Base-by-base conservation (phyloP, 2,113 vertebrate species). In the Lepisosteus oculatus region DNA sequence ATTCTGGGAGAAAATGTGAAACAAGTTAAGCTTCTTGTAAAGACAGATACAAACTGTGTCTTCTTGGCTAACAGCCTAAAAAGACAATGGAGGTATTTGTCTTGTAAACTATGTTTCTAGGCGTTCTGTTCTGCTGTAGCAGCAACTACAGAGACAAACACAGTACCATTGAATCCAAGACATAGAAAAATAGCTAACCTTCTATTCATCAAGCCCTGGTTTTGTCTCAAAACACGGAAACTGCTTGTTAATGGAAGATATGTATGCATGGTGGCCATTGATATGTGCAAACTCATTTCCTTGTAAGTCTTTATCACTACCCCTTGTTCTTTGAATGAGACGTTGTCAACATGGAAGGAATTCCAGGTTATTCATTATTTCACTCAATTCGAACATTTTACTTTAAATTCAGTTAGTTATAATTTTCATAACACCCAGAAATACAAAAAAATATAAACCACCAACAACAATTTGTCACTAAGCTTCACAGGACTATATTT, bases 21-120 rank as follows among this genome's bases (percentile, higher is more conserved):
- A 57, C 15, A n/a, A 61, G 44, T 71, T 29, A 15, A 54, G 17
- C 51, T 29, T 68, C 66, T 68, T 68, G 51, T 54, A 12, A 68
- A 54, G n/a, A 42, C 55, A 41, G 41, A 15, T 41, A 29, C 47
- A 55, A 55, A 41, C 47, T 11, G 15, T 62, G 70, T 74, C 77
- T 76, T 71, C 54, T 74, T 84, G 76, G 74, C 75, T 68, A 66
- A 61, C 44, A 43, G 70, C 68, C 74, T 61, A 73, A 47, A 47
- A 80, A 82, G 29, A 83, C 83, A 88, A 78, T 79, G 77, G 74
- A 86, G 78, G 80, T 77, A 81, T 87, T 85, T 85, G 78, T 77
- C 81, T 86, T 76, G 57, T 68, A 75, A 74, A 64, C 76, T 47
- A 57, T 74, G 77, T 77, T 80, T 80, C 78, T 73, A 73, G 56